Percentiles rank a stretch among this genome's conserved stretches.
Evolutionary conservation across 1,140 invertebrate genomes (phyloP).

Genomic region (Drosophila gunungcola): DNA sequence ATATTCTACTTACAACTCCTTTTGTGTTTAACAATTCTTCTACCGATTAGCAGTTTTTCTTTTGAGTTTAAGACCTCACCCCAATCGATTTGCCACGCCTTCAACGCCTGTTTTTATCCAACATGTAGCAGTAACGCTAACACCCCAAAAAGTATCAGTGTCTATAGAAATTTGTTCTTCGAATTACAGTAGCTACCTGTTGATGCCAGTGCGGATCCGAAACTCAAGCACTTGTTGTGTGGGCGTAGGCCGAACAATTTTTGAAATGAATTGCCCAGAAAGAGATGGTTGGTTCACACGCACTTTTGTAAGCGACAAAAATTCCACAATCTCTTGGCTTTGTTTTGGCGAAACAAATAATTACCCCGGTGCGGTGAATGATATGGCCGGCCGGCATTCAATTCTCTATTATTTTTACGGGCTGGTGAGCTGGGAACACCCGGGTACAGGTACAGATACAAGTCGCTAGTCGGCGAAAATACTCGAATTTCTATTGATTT

Average conservation of each 20-base stretch:
- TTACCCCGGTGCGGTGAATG: conserved; percentile 38
- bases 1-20: no score
- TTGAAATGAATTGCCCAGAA: conserved; percentile 48
- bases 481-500: conserved; percentile 46
- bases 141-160: conserved; percentile 24
- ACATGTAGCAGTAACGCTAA: background rate
- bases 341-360: conserved; percentile 51
- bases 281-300: conserved; percentile 64
- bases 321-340: conserved; percentile 43
- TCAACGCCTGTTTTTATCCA: conserved; percentile 1
- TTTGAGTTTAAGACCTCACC: background rate
- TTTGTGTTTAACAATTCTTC: background rate
- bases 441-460: conserved; percentile 40
- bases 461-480: conserved; percentile 24
- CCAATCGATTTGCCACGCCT: conserved; percentile 23
- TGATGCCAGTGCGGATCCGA: conserved; percentile 15
- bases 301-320: conserved; percentile 53
- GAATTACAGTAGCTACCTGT: conserved; percentile 50
- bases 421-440: conserved; percentile 29
- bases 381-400: conserved; percentile 22
- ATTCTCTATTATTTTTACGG: conserved; percentile 30
- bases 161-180: conserved; percentile 31
- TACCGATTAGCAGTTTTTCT: conserved; percentile 16
- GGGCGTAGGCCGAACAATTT: conserved; percentile 60
- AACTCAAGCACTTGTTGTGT: conserved; percentile 65